phyloP scores from a whole-genome alignment of 2,113 vertebrate genomes.

The Engystomops pustulosus region DNA sequence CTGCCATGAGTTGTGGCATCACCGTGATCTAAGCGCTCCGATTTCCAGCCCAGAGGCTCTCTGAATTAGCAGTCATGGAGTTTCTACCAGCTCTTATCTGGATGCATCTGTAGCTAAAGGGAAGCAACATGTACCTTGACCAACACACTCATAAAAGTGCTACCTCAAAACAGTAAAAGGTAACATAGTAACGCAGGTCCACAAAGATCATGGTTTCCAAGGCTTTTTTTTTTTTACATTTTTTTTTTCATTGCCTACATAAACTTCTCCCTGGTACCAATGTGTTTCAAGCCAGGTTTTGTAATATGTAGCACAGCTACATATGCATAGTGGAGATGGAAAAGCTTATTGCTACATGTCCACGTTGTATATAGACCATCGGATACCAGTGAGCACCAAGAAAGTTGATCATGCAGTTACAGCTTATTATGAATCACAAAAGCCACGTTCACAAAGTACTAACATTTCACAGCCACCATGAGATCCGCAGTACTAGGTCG shows the following conservation, averaged over 20 bases:
- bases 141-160: conserved; percentile 22
- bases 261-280: neutral
- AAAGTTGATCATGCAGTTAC: conserved; percentile 49
- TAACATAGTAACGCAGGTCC: neutral
- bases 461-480: conserved; percentile 63
- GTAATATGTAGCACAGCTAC: neutral
- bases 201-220: neutral
- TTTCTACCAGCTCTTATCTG: conserved; percentile 3
- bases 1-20: neutral
- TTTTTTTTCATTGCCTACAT: neutral
- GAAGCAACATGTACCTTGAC: conserved; percentile 33
- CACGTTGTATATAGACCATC: neutral
- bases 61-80: neutral
- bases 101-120: conserved; percentile 14
- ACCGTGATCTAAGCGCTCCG: neutral
- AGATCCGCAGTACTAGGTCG: conserved; percentile 4
- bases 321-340: neutral
- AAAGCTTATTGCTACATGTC: conserved; percentile 28
- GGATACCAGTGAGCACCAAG: conserved; percentile 13
- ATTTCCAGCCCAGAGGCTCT: neutral
- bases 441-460: conserved; percentile 57
- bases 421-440: conserved; percentile 56
- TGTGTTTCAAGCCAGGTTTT: neutral
- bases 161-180: neutral
- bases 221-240: neutral